phyloP scores from a whole-genome alignment of 2,797 vertebrate species.

The Salmo trutta region DNA sequence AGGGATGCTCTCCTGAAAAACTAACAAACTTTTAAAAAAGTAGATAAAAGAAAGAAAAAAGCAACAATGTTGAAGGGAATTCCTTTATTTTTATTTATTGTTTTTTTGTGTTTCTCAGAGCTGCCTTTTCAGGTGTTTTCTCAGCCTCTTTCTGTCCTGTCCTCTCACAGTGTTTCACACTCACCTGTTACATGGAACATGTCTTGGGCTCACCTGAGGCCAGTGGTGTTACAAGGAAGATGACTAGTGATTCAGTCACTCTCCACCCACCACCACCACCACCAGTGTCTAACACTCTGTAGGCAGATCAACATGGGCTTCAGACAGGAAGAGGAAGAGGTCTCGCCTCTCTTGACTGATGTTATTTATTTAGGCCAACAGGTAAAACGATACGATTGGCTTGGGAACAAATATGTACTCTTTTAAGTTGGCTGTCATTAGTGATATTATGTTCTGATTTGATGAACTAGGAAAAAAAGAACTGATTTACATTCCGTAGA shows the following conservation, averaged over 20 bases:
- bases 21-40: slow-evolving; percentile 81
- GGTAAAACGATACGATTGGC: slow-evolving; percentile 48
- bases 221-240: slow-evolving; percentile 45
- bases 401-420: slow-evolving; percentile 49
- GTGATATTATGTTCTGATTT: slow-evolving; percentile 57
- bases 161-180: slow-evolving; percentile 45
- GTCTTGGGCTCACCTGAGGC: slow-evolving; percentile 40
- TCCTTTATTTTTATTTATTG: slow-evolving; percentile 82
- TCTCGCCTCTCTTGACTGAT: slow-evolving; percentile 57
- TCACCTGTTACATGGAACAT: slow-evolving; percentile 40
- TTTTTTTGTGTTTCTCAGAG: slow-evolving; percentile 75
- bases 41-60: slow-evolving; percentile 74
- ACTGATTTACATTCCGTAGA: slow-evolving; percentile 67
- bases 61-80: slow-evolving; percentile 80
- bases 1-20: slow-evolving; percentile 76
- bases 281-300: slow-evolving; percentile 29
- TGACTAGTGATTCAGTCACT: slow-evolving; percentile 4
- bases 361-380: slow-evolving; percentile 74
- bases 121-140: slow-evolving; percentile 63
- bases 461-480: slow-evolving; percentile 50
- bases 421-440: slow-evolving; percentile 56
- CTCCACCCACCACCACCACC: neutral
- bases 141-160: slow-evolving; percentile 62
- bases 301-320: slow-evolving; percentile 39
- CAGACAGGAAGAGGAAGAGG: slow-evolving; percentile 47